Conservation (phyloP, 2,113 vertebrate genomes). For the Tupaia tana region DNA sequence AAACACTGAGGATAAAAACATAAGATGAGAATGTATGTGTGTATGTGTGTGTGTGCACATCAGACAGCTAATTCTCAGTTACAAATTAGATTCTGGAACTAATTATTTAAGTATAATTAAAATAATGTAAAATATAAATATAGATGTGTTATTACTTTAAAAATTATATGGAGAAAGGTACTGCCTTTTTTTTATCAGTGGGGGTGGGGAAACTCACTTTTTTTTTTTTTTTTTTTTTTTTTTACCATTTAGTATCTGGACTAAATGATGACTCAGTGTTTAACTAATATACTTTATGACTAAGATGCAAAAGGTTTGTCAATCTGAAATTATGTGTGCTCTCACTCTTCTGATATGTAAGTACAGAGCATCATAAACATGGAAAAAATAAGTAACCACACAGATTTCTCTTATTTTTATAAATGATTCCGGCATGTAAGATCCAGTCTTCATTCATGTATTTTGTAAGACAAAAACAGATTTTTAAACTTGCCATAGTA, state of each 20-base stretch:
- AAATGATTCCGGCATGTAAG: neutral
- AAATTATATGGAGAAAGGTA: conserved; percentile 50
- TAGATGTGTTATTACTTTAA: conserved; percentile 51
- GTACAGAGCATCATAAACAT: conserved; percentile 28
- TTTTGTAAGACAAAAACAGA: conserved; percentile 40
- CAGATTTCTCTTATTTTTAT: conserved; percentile 68
- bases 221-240: conserved; percentile 34
- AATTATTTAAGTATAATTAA: conserved; percentile 41
- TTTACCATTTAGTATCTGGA: conserved; percentile 39
- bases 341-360: neutral
- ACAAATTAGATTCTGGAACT: neutral
- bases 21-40: neutral
- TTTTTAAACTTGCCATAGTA: neutral
- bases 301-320: conserved; percentile 11
- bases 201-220: neutral
- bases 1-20: neutral
- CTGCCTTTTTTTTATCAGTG: conserved; percentile 40
- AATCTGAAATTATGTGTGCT: conserved; percentile 52
- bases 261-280: conserved; percentile 32
- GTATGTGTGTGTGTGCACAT: neutral
- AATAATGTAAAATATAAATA: neutral
- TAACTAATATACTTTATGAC: conserved; percentile 60
- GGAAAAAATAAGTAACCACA: conserved; percentile 51
- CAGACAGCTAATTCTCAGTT: conserved; percentile 5
- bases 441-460: neutral